Base-by-base conservation (phyloP, 2,888 invertebrate genomes). In the Ypsolopha sequella region DNA sequence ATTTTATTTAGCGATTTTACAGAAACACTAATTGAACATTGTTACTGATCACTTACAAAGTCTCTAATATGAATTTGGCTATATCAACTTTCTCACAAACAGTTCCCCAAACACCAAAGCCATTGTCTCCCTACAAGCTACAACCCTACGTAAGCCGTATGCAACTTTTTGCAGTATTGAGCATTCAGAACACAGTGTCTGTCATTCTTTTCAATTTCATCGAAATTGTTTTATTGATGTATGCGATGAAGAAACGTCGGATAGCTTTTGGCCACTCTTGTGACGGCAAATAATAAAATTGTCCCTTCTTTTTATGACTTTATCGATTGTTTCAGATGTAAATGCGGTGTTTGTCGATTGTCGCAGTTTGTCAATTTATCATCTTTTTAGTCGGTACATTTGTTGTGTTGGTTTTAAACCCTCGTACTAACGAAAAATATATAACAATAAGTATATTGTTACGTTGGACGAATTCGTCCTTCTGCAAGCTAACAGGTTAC, bases 241-340 rank as follows among this genome's bases (percentile, higher is more conserved):
- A 41, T 49, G 49, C 49, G 39, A 9, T 11, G 11, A 49, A 49
- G 41, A 49, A 49, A 41, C 39, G 35, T n/a, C 52, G 62, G 41
- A 14, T 45, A 53, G 54, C n/a, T 11, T 55, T 53, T 52, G 51
- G 44, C 39, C 11, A 36, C 57, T 33, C 52, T 53, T 61, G 66
- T 57, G 50, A 60, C 53, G 62, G 39, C 24, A 49, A 49, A 49
- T 6, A 33, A 41, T 63, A 61, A 66, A 65, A 63, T 67, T 66
- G 68, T 59, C 58, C n/a, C 56, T 54, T 54, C 53, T 69, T 70
- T 71, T 68, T 71, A 64, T 62, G 57, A 55, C 59, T 57, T 57
- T 54, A 57, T 59, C 68, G 62, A 69, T 67, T 66, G 68, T 67
- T 67, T 66, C 59, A 61, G 60, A 67, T 69, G 70, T 60, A 64